These are phyloP conservation scores for Bradynema listronoti DNA, from an alignment of 1,140 invertebrate species.

Conservation along the genomic window DNA sequence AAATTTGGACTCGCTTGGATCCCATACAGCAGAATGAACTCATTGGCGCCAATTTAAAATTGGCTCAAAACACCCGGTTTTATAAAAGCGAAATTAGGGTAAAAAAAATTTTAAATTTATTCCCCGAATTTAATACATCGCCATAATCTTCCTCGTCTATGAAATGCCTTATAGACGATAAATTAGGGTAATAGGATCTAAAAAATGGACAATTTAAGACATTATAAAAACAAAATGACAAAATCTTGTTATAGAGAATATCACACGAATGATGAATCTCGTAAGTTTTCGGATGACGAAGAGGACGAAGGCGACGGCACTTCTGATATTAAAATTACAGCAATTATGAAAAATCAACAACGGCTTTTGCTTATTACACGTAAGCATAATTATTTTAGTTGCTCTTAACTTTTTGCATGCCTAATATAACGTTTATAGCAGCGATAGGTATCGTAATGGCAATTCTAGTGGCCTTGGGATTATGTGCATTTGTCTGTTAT, in stretches of 20 bases:
- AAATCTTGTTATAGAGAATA: constrained; percentile 14
- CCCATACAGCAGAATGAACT: too few species aligned
- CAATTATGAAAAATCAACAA: constrained; percentile 40
- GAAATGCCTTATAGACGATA: too few species aligned
- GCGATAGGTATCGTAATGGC: constrained; percentile 35
- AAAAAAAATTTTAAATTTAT: too few species aligned
- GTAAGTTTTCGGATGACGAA: not conserved
- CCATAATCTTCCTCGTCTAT: too few species aligned
- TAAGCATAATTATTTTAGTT: constrained; percentile 22
- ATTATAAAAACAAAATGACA: too few species aligned
- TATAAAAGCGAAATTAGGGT: too few species aligned
- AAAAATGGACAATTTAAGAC: too few species aligned
- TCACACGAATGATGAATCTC: constrained; percentile 18
- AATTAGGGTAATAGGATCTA: too few species aligned
- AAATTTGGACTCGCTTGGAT: too few species aligned
- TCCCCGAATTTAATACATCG: too few species aligned
- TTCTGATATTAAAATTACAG: constrained; percentile 40
- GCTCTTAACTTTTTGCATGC: not conserved
- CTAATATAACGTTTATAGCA: constrained; percentile 25
- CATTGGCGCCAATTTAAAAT: too few species aligned
- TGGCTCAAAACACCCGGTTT: too few species aligned
- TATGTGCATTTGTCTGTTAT: constrained; percentile 42
- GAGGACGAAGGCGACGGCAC: constrained; percentile 7
- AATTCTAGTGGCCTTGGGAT: constrained; percentile 21
- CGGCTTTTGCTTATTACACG: constrained; percentile 37